A percentile compares a stretch with the other conserved stretches of the same genome.
Conservation (phyloP, 2,113 vertebrate species). For the Ceuthmochares aereus region DNA sequence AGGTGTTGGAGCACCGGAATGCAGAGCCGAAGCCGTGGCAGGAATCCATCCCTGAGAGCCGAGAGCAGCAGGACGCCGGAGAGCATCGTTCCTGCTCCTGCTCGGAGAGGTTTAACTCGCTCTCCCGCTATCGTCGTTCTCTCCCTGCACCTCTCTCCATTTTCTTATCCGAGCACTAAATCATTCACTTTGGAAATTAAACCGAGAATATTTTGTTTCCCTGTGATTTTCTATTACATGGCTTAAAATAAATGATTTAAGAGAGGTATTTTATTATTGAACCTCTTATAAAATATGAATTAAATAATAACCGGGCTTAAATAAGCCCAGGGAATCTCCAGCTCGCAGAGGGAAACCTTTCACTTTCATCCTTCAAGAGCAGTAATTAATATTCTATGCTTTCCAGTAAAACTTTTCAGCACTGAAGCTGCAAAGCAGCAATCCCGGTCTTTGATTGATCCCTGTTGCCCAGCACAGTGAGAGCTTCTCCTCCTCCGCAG, state of each 20-base stretch:
- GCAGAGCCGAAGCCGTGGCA: neutral
- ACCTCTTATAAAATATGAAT: neutral
- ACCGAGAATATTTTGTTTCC: neutral
- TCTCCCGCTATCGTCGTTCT: accelerated
- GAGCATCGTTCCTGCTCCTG: too few relatives aligned
- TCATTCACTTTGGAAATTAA: neutral
- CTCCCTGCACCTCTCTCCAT: neutral
- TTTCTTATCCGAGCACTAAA: neutral
- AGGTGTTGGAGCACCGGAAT: too few relatives aligned
- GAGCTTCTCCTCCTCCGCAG: neutral
- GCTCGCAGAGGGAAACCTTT: neutral
- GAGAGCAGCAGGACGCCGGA: neutral
- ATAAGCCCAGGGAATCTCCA: neutral
- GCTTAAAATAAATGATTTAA: neutral
- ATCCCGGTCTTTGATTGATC: neutral
- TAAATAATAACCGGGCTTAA: neutral
- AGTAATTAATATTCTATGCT: accelerated
- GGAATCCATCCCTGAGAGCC: neutral
- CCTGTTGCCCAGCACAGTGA: accelerated
- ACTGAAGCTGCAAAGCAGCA: neutral
- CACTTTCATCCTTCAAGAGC: neutral
- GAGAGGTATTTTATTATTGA: accelerated
- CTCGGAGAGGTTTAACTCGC: accelerated
- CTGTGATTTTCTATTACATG: neutral
- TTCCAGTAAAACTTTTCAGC: neutral